Percentiles rank a stretch among this genome's conserved stretches.
phyloP scores from a whole-genome alignment of 2,113 vertebrate species.

The Madoqua kirkii region DNA sequence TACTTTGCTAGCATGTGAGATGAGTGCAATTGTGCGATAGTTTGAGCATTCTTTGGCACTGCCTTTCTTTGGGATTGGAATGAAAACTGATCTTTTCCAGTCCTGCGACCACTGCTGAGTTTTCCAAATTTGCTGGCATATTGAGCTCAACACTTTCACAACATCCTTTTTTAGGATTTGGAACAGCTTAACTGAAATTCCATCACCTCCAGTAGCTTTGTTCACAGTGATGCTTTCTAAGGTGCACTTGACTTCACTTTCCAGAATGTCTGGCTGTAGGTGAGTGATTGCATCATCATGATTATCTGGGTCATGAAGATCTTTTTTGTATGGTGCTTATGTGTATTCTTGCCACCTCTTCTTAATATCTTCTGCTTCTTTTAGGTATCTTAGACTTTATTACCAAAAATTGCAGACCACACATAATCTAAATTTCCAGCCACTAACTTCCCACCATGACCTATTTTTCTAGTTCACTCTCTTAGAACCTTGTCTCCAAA shows the following conservation, averaged over 20 bases:
- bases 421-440: neutral
- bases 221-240: neutral
- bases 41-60: neutral
- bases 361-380: neutral
- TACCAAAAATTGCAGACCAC: neutral
- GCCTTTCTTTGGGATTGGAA: neutral
- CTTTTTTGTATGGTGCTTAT: neutral
- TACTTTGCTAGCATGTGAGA: neutral
- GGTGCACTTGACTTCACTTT: neutral
- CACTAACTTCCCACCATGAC: neutral
- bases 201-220: neutral
- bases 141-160: neutral
- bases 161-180: neutral
- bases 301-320: neutral
- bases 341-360: neutral
- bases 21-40: accelerated
- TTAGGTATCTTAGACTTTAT: neutral
- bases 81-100: neutral
- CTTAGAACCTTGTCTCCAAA: neutral
- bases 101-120: neutral
- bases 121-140: neutral
- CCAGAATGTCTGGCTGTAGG: neutral
- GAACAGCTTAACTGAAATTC: neutral
- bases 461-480: neutral
- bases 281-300: neutral